Base-by-base conservation (phyloP, 2,113 vertebrate species). In the Cygnus buccinator region DNA sequence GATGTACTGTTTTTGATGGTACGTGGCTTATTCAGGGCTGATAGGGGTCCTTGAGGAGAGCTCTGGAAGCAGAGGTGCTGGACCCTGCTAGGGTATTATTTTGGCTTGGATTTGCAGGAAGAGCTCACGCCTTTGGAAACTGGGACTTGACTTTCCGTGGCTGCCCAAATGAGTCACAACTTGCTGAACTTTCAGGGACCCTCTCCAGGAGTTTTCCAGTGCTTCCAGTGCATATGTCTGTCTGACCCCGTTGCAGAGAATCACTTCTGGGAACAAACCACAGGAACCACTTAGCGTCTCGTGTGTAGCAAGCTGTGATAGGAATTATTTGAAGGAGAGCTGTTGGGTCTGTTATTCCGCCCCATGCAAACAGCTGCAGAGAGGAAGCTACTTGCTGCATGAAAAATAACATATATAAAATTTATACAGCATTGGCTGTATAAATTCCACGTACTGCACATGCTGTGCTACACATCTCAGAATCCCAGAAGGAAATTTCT, bases 381-480 rank as follows among this genome's bases (percentile, higher is more conserved):
- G 50, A 13, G 6, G 50, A 77, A 91, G 7, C 2, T 26, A 33
- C 14, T 37, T 65, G 12, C 55, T 84, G 11, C 29, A 43, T 29
- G 17, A 6, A 37, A 2, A 46, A 7, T 11, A 74, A 39, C 17
- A 72, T 35, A 57, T 23, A 74, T 50, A 23, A 48, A 50, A 9
- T 85, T 52, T 48, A 48, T 48, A 48, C 46, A 48, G 2, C 13
- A 33, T 6, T 39, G 66, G 25, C 29, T 75, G 11, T 25, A 31
- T 48, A 68, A 91, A 75, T 46, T 29, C 22, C 48, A 52, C 50
- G 13, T 52, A 25, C 48, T 50, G 48, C 48, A 79, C 43, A 15
- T 23, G 14, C 3, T 41, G 5, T 41, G 8, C 11, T 50, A 35
- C 0, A 0, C 23, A 41, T 46, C 9, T 31, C 9, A 61, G n/a